Evolutionary conservation across 2,888 invertebrate genomes (phyloP).

Genomic region (Trissonchulus latispiculum): DNA sequence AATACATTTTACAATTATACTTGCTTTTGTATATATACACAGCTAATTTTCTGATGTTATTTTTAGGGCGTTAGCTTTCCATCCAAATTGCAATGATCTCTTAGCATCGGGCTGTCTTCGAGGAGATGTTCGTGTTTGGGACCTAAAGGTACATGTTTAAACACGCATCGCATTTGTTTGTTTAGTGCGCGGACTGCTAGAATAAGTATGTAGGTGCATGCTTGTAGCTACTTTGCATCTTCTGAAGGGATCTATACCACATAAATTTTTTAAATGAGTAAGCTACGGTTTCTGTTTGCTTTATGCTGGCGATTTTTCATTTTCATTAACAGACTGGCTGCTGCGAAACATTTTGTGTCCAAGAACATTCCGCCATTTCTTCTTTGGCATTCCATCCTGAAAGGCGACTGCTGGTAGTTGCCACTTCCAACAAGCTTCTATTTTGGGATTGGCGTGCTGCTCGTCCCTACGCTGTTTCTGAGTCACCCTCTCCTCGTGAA

Average conservation of each 20-base stretch:
- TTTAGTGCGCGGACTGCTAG: neutral
- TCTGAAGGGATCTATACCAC: too few species aligned
- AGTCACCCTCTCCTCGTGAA: conserved; percentile 65
- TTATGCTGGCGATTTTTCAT: too few species aligned
- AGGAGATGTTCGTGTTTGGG: conserved; percentile 82
- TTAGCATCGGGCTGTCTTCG: conserved; percentile 76
- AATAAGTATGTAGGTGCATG: neutral
- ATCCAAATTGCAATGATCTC: conserved; percentile 69
- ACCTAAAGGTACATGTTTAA: conserved; percentile 56
- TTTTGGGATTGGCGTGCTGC: conserved; percentile 81
- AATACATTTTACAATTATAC: too few species aligned
- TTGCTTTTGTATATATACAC: too few species aligned
- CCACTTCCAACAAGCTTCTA: conserved; percentile 68
- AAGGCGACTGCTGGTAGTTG: conserved; percentile 70
- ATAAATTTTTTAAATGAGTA: too few species aligned
- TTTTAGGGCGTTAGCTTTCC: conserved; percentile 58
- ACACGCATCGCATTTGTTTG: neutral
- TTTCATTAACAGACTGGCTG: conserved; percentile 22
- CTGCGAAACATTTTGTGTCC: conserved; percentile 45
- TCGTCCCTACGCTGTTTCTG: conserved; percentile 59
- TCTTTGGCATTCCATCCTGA: conserved; percentile 76
- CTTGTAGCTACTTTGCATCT: too few species aligned
- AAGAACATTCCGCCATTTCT: conserved; percentile 64
- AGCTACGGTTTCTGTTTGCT: too few species aligned
- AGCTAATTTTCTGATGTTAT: too few species aligned